These are phyloP conservation scores for Fragum whitleyi DNA, from an alignment of 2,888 invertebrate species.

Conservation along the genomic window DNA sequence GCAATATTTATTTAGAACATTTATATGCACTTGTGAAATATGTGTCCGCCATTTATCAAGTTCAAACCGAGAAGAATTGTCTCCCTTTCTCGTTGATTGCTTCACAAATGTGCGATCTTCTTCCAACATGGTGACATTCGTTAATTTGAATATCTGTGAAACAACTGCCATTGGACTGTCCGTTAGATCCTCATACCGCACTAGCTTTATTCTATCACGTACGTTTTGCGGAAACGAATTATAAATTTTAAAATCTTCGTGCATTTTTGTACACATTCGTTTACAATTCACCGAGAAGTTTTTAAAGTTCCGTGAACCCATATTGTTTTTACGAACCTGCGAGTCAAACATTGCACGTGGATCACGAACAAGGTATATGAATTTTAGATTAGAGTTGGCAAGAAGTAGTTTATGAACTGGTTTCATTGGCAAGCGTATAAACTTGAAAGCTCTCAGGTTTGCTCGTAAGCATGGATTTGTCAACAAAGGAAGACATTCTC, in stretches of 20 bases:
- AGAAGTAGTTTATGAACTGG: constrained; percentile 29
- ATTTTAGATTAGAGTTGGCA: constrained; percentile 28
- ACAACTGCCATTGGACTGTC: constrained; percentile 11
- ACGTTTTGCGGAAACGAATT: constrained; percentile 16
- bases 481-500: constrained; percentile 40
- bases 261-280: constrained; percentile 43
- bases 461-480: constrained; percentile 29
- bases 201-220: constrained; percentile 26
- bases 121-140: constrained; percentile 20
- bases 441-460: constrained; percentile 33
- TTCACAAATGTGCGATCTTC: constrained; percentile 21
- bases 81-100: not conserved
- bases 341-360: constrained; percentile 62
- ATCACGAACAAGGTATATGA: constrained; percentile 55
- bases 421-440: constrained; percentile 52
- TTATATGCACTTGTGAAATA: constrained; percentile 22
- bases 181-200: constrained; percentile 51
- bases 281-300: constrained; percentile 13
- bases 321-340: constrained; percentile 52
- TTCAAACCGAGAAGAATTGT: not conserved
- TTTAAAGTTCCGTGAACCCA: constrained; percentile 5
- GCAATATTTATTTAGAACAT: constrained; percentile 33
- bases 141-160: constrained; percentile 35
- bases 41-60: constrained; percentile 36
- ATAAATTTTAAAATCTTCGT: constrained; percentile 20